Conservation (phyloP, 2,888 invertebrate species). For the Fabriciana adippe region DNA sequence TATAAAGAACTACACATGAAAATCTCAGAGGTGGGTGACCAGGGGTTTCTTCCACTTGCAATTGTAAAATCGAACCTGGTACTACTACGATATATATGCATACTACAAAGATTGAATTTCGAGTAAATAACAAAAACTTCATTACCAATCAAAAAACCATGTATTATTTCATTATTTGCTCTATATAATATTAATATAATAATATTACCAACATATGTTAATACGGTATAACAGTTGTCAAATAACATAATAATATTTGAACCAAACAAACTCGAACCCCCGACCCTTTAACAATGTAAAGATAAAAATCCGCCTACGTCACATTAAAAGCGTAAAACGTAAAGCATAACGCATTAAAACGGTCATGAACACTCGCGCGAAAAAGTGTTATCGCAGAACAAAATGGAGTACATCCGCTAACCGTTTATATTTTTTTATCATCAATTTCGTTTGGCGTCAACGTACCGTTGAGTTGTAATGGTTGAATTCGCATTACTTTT, state of each 20-base stretch:
- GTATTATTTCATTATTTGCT: too few species aligned
- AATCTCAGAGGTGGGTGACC: too few species aligned
- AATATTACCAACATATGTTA: too few species aligned
- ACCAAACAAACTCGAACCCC: neutral
- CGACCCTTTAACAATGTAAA: neutral
- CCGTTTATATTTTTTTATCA: constrained; percentile 9
- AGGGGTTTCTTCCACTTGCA: too few species aligned
- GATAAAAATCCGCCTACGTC: constrained; percentile 19
- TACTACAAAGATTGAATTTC: too few species aligned
- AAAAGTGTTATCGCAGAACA: constrained; percentile 46
- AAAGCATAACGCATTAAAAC: constrained; percentile 41
- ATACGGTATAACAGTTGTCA: neutral
- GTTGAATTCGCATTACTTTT: too few species aligned
- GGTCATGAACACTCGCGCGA: constrained; percentile 42
- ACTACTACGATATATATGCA: too few species aligned
- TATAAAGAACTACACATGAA: too few species aligned
- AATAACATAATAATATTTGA: neutral
- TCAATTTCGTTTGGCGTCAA: constrained; percentile 16
- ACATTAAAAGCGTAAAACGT: constrained; percentile 37
- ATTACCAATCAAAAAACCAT: too few species aligned
- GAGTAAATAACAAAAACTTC: too few species aligned
- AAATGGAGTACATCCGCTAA: constrained; percentile 40
- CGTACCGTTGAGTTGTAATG: neutral
- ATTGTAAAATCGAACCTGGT: too few species aligned
- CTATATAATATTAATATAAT: too few species aligned